These are phyloP conservation scores for Hylomyscus alleni DNA, from an alignment of 2,797 vertebrate genomes.

Conservation along the genomic window DNA sequence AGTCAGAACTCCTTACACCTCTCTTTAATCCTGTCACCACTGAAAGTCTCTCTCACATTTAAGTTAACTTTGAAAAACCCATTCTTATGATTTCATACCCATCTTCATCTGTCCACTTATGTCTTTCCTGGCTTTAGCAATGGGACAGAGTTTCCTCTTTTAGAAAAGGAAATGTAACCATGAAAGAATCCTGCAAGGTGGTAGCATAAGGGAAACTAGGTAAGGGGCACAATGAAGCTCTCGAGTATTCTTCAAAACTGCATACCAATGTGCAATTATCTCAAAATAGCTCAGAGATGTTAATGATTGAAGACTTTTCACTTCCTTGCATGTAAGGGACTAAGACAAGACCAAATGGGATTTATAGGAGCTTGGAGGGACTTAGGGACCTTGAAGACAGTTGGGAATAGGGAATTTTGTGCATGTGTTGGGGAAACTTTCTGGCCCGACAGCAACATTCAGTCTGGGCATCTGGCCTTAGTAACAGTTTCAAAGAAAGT, in stretches of 20 bases:
- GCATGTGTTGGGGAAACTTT: background rate
- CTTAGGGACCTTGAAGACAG: background rate
- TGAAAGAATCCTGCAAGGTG: conserved; percentile 27
- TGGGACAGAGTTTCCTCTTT: conserved; percentile 59
- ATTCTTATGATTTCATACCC: background rate
- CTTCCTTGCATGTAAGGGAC: background rate
- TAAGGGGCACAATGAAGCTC: background rate
- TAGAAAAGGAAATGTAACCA: conserved; percentile 47
- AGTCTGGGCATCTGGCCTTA: background rate
- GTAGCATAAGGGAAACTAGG: background rate
- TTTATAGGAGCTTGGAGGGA: background rate
- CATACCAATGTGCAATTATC: conserved; percentile 25
- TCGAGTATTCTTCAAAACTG: conserved; percentile 36
- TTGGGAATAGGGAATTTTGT: background rate
- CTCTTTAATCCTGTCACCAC: conserved; percentile 40
- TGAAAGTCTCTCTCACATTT: conserved; percentile 44
- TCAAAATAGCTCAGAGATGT: conserved; percentile 57
- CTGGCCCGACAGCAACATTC: background rate
- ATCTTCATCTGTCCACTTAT: background rate
- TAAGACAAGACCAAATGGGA: background rate
- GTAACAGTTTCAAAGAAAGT: conserved; percentile 42
- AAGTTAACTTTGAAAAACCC: conserved; percentile 32
- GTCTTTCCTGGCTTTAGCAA: conserved; percentile 51
- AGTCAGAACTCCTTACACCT: background rate
- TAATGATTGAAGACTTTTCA: background rate